Conservation (phyloP, 2,113 vertebrate genomes). For the Hyperopisus bebe region DNA sequence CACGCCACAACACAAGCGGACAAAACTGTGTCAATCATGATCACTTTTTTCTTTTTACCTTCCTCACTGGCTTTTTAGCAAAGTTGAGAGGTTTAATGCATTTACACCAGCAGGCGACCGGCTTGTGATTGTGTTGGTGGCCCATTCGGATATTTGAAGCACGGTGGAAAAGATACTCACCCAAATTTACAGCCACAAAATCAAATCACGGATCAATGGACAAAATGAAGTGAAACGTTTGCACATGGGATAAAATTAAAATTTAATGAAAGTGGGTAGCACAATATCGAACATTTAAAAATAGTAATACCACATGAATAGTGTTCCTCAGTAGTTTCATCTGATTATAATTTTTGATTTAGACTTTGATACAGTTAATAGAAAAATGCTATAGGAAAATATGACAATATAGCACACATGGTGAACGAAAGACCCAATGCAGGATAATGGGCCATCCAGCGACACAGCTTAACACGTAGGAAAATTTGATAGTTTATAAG, state of each 20-base stretch:
- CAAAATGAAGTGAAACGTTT: neutral
- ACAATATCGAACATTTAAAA: neutral
- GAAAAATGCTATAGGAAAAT: neutral
- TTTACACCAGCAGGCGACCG: slow-evolving; percentile 69
- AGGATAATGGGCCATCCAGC: neutral
- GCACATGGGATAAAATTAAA: neutral
- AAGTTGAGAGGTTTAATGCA: slow-evolving; percentile 62
- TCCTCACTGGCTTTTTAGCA: slow-evolving; percentile 65
- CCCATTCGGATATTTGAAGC: neutral
- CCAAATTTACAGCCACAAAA: slow-evolving; percentile 64
- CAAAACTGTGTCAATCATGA: slow-evolving; percentile 68
- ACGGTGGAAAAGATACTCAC: slow-evolving; percentile 53
- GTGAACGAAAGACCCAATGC: neutral
- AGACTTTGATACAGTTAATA: neutral
- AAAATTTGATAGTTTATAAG: neutral
- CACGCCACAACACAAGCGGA: slow-evolving; percentile 56
- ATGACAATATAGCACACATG: neutral
- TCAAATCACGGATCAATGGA: neutral
- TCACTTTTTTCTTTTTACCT: slow-evolving; percentile 61
- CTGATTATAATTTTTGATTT: neutral
- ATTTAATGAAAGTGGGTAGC: neutral
- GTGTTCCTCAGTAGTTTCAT: neutral
- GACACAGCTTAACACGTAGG: neutral
- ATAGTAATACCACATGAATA: neutral
- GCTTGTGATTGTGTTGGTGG: neutral